Percentiles rank a stretch among this genome's conserved stretches.
phyloP scores from a whole-genome alignment of 2,113 vertebrate genomes.

The Ammodytes dubius region DNA sequence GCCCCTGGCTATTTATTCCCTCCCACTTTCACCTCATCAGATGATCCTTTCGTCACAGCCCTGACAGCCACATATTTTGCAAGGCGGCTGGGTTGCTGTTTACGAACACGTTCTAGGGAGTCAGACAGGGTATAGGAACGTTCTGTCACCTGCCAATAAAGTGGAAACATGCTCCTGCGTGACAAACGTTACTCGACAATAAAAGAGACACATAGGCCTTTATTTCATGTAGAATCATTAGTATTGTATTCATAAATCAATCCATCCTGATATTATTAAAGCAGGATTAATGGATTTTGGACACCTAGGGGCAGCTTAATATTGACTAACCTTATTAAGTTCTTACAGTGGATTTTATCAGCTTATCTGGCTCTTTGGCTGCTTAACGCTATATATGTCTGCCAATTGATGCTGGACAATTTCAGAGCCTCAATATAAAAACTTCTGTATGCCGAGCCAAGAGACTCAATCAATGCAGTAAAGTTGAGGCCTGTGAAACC shows the following conservation, averaged over 20 bases:
- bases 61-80: not conserved
- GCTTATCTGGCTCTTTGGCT: not conserved
- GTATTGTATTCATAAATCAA: not conserved
- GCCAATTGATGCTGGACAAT: not conserved
- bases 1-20: constrained; percentile 69
- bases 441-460: not conserved
- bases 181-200: not conserved
- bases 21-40: constrained; percentile 20
- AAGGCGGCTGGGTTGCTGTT: constrained; percentile 15
- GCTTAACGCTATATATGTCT: not conserved
- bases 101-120: not conserved
- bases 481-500: not conserved
- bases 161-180: not conserved
- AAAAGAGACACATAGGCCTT: not conserved
- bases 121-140: not conserved
- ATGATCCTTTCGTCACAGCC: constrained; percentile 41
- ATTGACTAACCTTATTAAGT: not conserved
- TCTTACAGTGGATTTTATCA: not conserved
- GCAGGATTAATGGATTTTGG: not conserved
- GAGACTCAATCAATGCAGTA: not conserved
- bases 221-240: not conserved
- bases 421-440: not conserved
- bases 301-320: not conserved
- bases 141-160: not conserved
- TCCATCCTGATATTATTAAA: not conserved